Conservation (phyloP, 2,888 invertebrate species). For the Lymantria dispar region DNA sequence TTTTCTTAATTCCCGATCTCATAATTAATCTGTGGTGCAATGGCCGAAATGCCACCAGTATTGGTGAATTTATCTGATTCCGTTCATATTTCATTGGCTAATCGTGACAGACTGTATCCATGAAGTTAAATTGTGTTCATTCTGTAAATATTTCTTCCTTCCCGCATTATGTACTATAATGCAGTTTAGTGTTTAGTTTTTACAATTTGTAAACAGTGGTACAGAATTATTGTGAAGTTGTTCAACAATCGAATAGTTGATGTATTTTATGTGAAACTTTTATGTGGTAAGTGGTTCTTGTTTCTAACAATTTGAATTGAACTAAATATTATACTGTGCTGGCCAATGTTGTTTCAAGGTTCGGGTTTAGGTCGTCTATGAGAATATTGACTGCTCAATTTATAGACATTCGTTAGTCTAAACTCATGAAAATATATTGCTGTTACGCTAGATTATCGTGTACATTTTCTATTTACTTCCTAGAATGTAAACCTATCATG, state of each 20-base stretch:
- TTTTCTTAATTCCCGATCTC: too few species aligned
- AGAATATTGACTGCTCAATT: constrained; percentile 1
- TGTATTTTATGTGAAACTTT: constrained; percentile 53
- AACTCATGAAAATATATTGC: constrained; percentile 24
- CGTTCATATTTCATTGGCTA: constrained; percentile 37
- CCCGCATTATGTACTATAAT: constrained; percentile 30
- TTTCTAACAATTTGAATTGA: background rate
- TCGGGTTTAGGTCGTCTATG: background rate
- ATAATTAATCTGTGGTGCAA: constrained; percentile 22
- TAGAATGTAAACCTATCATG: constrained; percentile 15
- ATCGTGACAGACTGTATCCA: constrained; percentile 29
- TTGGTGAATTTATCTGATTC: too few species aligned
- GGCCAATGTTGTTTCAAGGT: background rate
- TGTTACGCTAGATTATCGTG: constrained; percentile 22
- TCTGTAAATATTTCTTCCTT: constrained; percentile 34
- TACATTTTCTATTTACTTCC: constrained; percentile 38
- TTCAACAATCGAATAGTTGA: constrained; percentile 39
- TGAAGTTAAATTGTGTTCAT: constrained; percentile 31
- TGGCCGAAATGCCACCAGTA: constrained; percentile 34
- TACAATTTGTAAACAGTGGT: constrained; percentile 41
- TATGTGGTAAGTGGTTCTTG: constrained; percentile 61
- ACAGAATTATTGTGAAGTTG: constrained; percentile 48
- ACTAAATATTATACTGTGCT: constrained; percentile 1
- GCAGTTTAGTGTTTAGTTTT: constrained; percentile 40
- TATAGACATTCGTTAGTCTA: background rate